Base-by-base conservation (phyloP, 2,113 vertebrate species). In the Pteronura brasiliensis region DNA sequence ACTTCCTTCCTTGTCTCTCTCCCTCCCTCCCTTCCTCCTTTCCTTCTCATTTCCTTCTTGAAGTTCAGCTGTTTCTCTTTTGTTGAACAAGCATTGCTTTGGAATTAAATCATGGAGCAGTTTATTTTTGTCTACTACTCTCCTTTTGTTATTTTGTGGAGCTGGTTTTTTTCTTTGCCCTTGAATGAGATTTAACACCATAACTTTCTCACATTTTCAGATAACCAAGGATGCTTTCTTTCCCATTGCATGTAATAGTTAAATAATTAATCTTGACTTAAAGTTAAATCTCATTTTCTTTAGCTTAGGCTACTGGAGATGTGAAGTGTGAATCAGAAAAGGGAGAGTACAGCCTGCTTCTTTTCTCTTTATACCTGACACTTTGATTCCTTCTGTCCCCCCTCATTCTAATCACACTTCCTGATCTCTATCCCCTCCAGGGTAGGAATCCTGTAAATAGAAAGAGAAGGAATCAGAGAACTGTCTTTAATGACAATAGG, bases 241-340 rank as follows among this genome's bases (percentile, higher is more conserved):
- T 65, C 63, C 27, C 81, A 55, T 74, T 27, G 72, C 25, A 39
- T 65, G 63, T 90, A 36, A 80, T 80, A 72, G 36, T 85, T 47
- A 95, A 83, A 89, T 31, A 4, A 90, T 90, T 80, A 74, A 76
- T 74, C 36, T 81, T 90, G 55, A 74, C 79, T 93, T 80, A 86
- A 72, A 90, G 63, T 74, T 55, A 67, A 81, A 74, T 67, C 31
- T 59, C 55, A 52, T 23, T 74, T 93, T 74, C 59, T 61, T n/a
- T 47, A 76, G 17, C 3, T 44, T 72, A n/a, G 49, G 2, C 20
- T 57, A 7, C 67, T 36, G 21, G n/a, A 90, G 65, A 87, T 59
- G 39, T 47, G 13, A 90, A 59, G 71, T 87, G 23, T 82, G 67
- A 76, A 29, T 87, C 39, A 67, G 23, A n/a, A 76, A 65, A 90